phyloP scores from a whole-genome alignment of 1,140 invertebrate species.

The Halyomorpha halys region DNA sequence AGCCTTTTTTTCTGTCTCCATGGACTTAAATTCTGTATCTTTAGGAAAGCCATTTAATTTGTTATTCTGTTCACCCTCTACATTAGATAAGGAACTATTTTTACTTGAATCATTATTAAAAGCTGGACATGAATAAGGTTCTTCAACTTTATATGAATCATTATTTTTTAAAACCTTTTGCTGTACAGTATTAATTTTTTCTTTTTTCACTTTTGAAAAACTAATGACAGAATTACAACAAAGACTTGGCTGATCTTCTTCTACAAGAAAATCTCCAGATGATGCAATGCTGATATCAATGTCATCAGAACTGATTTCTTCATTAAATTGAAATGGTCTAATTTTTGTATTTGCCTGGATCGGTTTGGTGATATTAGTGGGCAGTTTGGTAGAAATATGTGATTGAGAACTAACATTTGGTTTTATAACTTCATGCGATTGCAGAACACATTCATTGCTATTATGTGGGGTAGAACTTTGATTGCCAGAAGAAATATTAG shows the following conservation, averaged over 20 bases:
- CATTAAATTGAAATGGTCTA: conserved; percentile 5
- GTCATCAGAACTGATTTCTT: conserved; percentile 13
- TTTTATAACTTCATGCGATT: background rate
- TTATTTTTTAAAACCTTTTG: background rate
- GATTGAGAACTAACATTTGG: background rate
- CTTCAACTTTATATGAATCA: no score
- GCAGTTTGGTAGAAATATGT: background rate
- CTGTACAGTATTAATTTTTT: background rate
- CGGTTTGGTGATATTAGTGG: background rate
- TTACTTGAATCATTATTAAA: no score
- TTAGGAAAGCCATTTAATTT: no score
- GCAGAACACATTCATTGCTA: background rate
- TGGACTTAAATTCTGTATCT: no score
- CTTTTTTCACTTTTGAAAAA: conserved; percentile 2
- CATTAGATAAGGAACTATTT: no score
- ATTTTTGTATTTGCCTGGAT: background rate
- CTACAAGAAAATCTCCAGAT: conserved; percentile 8
- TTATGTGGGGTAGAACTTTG: background rate
- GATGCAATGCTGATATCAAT: conserved; percentile 15
- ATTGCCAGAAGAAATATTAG: background rate
- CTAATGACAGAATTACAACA: background rate
- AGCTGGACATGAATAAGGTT: no score
- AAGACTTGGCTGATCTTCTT: background rate
- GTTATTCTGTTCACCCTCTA: no score
- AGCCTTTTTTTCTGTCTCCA: no score